Conservation (phyloP, 2,888 invertebrate species). For the Macroteleia sp. region DNA sequence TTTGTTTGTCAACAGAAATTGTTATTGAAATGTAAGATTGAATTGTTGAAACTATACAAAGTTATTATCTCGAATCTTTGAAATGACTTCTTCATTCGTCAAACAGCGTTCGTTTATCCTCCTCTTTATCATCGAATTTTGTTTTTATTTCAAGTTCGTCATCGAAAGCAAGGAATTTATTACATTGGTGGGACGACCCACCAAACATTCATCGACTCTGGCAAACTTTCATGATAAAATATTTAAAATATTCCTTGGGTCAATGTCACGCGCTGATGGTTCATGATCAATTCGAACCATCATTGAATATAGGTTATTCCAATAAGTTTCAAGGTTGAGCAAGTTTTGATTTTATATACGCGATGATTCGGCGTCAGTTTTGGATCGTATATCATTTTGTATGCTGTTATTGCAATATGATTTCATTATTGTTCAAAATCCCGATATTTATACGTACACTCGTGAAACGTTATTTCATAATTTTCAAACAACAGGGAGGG, state of each 20-base stretch:
- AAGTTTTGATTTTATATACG: slow-evolving; percentile 29
- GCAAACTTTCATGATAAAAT: slow-evolving; percentile 18
- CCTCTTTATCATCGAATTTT: slow-evolving; percentile 15
- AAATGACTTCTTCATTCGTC: too few relatives aligned
- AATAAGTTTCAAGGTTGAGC: slow-evolving; percentile 50
- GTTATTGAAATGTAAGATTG: too few relatives aligned
- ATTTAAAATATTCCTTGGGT: slow-evolving; percentile 39
- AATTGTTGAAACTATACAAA: too few relatives aligned
- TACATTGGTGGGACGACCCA: slow-evolving; percentile 1
- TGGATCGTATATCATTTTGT: slow-evolving; percentile 44
- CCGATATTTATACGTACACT: slow-evolving; percentile 29
- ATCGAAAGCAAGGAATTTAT: slow-evolving; percentile 3
- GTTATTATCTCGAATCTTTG: too few relatives aligned
- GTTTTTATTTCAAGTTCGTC: slow-evolving; percentile 11
- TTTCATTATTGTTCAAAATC: slow-evolving; percentile 51
- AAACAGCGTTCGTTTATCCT: too few relatives aligned
- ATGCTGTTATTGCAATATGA: slow-evolving; percentile 28
- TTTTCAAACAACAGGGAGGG: slow-evolving; percentile 29
- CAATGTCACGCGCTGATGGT: slow-evolving; percentile 44
- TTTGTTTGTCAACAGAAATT: too few relatives aligned
- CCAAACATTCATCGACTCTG: slow-evolving; percentile 6
- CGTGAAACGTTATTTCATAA: slow-evolving; percentile 37
- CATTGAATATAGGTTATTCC: slow-evolving; percentile 51
- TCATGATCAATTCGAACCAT: slow-evolving; percentile 46
- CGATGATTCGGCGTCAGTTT: slow-evolving; percentile 36